Base-by-base conservation (phyloP, 1,140 invertebrate genomes). In the Pararge aegeria region DNA sequence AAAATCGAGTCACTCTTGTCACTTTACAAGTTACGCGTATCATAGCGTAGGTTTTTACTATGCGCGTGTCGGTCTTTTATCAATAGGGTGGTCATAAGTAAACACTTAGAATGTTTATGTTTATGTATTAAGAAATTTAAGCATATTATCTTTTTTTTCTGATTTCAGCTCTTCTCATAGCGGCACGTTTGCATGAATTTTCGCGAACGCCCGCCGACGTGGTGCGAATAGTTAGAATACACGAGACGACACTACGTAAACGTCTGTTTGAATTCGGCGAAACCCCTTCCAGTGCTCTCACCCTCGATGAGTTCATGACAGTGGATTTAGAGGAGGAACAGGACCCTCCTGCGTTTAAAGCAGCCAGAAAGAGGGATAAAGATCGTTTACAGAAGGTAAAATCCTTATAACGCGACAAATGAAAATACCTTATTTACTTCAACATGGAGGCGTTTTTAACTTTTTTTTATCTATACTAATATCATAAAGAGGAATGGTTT, bases 301-400 rank as follows among this genome's bases (percentile, higher is more conserved):
- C 98, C 0, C 90, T 99, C 5, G 97, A 99, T 64, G 98, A 99
- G 90, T 99, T 99, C 80, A 97, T 98, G 94, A 96, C 94, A 0
- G 96, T 99, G 4, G 98, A 99, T 87, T 91, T 99, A 51, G 98
- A 99, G 81, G 97, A 98, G 72, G 97, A 98, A 77, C 96, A 98
- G 79, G 98, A 99, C 91, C 98, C 98, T 20, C 97, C 97, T 0
- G 95, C 96, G 0, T 99, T 98, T 78, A 98, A 96, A 90, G 95
- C 94, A 3, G 96, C 97, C 0, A 92, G 97, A 44, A 94, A 95
- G 80, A 96, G 96, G 74, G 96, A 97, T 78, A 94, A 95, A 55
- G 95, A 97, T 79, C 85, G 95, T 40, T 83, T 96, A 48, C 93
- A 95, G 75, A 95, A 93, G 89, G 94, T 95, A 87, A 48, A 6